Evolutionary conservation across 2,113 vertebrate genomes (phyloP).

Genomic region (Eubucco bourcierii): DNA sequence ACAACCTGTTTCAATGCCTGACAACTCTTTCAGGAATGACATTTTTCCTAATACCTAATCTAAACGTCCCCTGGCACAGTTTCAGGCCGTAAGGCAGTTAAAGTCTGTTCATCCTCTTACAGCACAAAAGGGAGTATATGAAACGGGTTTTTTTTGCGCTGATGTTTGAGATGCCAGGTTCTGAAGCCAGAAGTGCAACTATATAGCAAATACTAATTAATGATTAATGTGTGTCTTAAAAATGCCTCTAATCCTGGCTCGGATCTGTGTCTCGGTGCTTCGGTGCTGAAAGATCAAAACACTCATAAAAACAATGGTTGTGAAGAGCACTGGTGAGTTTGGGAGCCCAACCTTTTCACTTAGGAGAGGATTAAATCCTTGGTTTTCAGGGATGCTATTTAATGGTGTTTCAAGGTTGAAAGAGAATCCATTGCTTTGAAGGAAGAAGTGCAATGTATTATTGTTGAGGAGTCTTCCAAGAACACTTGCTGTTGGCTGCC

Average conservation of each 20-base stretch:
- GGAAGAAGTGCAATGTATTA: neutral
- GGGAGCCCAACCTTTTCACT: rapidly evolving
- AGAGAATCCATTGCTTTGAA: neutral
- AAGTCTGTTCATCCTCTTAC: neutral
- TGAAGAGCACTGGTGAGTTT: neutral
- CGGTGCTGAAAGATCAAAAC: neutral
- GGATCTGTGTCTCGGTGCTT: neutral
- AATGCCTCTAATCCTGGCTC: neutral
- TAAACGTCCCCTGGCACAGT: too few species aligned
- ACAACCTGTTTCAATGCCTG: too few species aligned
- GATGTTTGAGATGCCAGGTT: neutral
- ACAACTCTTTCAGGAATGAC: too few species aligned
- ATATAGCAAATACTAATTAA: neutral
- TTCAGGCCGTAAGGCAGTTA: neutral
- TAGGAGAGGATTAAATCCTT: neutral
- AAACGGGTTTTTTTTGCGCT: neutral
- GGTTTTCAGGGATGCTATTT: neutral
- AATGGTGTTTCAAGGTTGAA: neutral
- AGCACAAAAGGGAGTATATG: neutral
- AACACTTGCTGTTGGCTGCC: neutral
- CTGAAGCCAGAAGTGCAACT: neutral
- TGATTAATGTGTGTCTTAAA: neutral
- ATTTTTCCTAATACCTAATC: too few species aligned
- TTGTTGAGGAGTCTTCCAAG: neutral
- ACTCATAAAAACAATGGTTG: rapidly evolving